Base-by-base conservation (phyloP, 2,797 vertebrate genomes). In the Macropus fuliginosus region DNA sequence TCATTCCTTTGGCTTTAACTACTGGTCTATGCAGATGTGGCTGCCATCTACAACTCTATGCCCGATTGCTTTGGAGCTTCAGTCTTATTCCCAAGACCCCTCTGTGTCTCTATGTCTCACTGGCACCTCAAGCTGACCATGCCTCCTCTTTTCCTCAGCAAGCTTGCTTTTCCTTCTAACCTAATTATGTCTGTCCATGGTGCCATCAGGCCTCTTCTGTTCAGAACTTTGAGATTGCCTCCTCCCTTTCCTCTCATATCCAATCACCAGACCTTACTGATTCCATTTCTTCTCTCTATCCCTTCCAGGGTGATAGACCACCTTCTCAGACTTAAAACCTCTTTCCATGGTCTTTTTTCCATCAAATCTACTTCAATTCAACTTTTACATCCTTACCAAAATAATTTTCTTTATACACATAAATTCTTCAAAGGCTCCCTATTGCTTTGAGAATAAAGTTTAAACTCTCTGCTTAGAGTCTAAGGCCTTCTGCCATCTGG, bases 151-250 rank as follows among this genome's bases (percentile, higher is more conserved):
- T 81, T 10, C 74, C 21, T 46, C 74, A 5, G 8, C 40, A 10
- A 18, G 11, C 9, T 24, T 46, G 40, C 2, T 81, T 24, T 81
- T 46, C 40, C 8, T 81, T 46, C 74, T 81, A 3, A 27, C 18
- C n/a, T 81, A 21, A 46, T 81, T 46, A 46, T 24, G 21, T 40
- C 66, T 0, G 4, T 24, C 6, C n/a, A 40, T 24, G n/a, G 16
- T 0, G 5, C n/a, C 66, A 21, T 18, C 18, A 21, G 18, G 21
- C 0, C 18, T 46, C 40, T 46, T 5, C 0, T 10, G 74, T 24
- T 81, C 74, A 81, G n/a, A 18, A 40, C 24, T 18, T 74, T 74
- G 66, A n/a, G 40, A 81, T 46, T 46, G 74, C 40, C 40, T 10
- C 12, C 66, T 81, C 66, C 40, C 21, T 81, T 46, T 81, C 40